These are phyloP conservation scores for Nomada fabriciana DNA, from an alignment of 2,888 invertebrate genomes.

Conservation along the genomic window DNA sequence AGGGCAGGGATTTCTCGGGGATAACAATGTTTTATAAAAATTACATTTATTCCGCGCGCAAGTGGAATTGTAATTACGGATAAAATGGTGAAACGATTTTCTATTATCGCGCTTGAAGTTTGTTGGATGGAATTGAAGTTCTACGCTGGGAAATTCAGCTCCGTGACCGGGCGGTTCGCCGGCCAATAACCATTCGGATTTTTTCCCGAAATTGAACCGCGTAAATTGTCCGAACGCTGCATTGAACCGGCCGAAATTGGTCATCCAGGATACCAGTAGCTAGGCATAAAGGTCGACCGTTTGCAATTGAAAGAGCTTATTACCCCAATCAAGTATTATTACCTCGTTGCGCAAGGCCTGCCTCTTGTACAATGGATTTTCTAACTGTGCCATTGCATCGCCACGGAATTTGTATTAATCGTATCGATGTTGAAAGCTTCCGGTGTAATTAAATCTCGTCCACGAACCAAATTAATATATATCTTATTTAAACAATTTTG, in stretches of 20 bases:
- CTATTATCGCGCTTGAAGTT: slow-evolving; percentile 2
- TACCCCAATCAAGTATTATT: slow-evolving; percentile 40
- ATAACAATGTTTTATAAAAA: background rate
- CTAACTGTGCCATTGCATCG: background rate
- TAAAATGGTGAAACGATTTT: slow-evolving; percentile 10
- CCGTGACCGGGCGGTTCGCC: slow-evolving; percentile 4
- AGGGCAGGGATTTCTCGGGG: background rate
- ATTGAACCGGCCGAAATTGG: slow-evolving; percentile 28
- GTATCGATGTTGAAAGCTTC: background rate
- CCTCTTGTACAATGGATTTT: slow-evolving; percentile 6
- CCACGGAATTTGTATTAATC: background rate
- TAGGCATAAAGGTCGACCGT: slow-evolving; percentile 1
- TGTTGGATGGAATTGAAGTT: background rate
- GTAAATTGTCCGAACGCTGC: slow-evolving; percentile 32
- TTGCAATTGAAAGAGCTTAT: slow-evolving; percentile 25
- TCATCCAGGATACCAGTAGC: slow-evolving; percentile 8
- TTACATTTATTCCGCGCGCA: background rate
- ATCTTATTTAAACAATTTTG: too few species aligned
- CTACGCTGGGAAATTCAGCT: background rate
- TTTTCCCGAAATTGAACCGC: slow-evolving; percentile 41
- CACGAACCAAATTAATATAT: too few species aligned
- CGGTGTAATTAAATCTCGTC: background rate
- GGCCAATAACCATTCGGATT: slow-evolving; percentile 19
- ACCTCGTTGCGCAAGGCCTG: slow-evolving; percentile 10
- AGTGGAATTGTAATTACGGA: background rate